These are phyloP conservation scores for Amphipyra tragopoginis DNA, from an alignment of 2,888 invertebrate genomes.

Conservation along the genomic window DNA sequence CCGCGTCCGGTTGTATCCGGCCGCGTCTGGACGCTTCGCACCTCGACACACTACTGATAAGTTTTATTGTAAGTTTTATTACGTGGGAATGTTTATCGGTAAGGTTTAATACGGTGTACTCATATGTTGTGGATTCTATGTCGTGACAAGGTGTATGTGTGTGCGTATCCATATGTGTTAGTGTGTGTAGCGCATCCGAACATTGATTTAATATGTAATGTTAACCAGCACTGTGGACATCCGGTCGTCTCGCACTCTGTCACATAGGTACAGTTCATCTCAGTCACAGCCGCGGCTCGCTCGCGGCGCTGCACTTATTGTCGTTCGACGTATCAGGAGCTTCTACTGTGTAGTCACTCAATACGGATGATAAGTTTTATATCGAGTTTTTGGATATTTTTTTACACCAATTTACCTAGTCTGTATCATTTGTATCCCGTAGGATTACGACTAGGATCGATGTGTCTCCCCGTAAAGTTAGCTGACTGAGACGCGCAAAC, in stretches of 20 bases:
- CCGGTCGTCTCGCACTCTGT: neutral
- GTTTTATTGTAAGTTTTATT: conserved; percentile 59
- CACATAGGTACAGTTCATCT: neutral
- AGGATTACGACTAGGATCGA: no score
- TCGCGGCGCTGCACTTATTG: conserved; percentile 4
- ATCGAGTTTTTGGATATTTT: conserved; percentile 65
- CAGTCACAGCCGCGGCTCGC: neutral
- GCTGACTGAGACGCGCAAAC: no score
- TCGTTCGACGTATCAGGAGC: conserved; percentile 48
- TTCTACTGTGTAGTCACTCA: conserved; percentile 55
- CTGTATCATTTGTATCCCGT: conserved; percentile 61
- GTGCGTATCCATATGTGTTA: conserved; percentile 14
- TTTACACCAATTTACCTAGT: conserved; percentile 73
- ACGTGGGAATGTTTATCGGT: conserved; percentile 62
- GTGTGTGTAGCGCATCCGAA: conserved; percentile 7
- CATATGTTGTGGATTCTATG: conserved; percentile 32
- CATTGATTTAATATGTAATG: neutral
- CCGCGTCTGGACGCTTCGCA: neutral
- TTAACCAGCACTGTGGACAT: neutral
- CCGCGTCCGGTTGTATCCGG: no score
- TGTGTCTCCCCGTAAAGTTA: no score
- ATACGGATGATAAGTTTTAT: conserved; percentile 66
- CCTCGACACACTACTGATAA: conserved; percentile 19
- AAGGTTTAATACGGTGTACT: conserved; percentile 53
- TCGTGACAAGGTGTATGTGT: conserved; percentile 42